phyloP scores from a whole-genome alignment of 2,113 vertebrate genomes.

The Pteropus alecto region DNA sequence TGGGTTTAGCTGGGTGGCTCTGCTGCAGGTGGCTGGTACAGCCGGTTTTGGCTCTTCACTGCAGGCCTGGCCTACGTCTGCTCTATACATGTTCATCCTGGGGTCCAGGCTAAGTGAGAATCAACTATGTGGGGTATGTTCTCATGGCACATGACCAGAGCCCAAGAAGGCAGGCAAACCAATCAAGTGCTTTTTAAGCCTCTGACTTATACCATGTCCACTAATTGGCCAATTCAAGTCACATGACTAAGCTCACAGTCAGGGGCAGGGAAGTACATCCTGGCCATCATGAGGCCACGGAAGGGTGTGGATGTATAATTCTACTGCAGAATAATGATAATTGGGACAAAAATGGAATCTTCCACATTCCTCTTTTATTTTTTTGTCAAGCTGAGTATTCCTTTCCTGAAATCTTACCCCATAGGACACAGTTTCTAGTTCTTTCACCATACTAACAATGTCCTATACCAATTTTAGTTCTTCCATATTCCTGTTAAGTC shows the following conservation, averaged over 20 bases:
- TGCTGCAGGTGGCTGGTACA: not conserved
- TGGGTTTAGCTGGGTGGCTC: not conserved
- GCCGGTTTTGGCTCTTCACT: not conserved
- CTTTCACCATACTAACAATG: not conserved
- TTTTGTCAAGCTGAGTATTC: not conserved
- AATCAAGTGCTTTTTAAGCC: not conserved
- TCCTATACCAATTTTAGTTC: not conserved
- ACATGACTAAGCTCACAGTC: not conserved
- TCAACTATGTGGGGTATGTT: not conserved
- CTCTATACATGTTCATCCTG: not conserved
- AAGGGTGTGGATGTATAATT: not conserved
- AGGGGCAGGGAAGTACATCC: not conserved
- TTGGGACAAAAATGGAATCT: not conserved
- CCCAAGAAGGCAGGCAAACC: not conserved
- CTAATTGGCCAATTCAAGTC: not conserved
- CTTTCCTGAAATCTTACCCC: not conserved
- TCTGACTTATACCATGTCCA: not conserved
- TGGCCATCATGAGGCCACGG: not conserved
- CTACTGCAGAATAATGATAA: not conserved
- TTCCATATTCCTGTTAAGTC: not conserved
- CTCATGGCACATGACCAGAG: not conserved
- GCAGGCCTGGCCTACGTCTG: not conserved
- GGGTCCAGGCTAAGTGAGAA: not conserved
- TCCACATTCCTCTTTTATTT: not conserved
- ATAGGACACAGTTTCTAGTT: not conserved